Evolutionary conservation across 2,797 vertebrate species (phyloP).

Genomic region (Tragelaphus eurycerus): DNA sequence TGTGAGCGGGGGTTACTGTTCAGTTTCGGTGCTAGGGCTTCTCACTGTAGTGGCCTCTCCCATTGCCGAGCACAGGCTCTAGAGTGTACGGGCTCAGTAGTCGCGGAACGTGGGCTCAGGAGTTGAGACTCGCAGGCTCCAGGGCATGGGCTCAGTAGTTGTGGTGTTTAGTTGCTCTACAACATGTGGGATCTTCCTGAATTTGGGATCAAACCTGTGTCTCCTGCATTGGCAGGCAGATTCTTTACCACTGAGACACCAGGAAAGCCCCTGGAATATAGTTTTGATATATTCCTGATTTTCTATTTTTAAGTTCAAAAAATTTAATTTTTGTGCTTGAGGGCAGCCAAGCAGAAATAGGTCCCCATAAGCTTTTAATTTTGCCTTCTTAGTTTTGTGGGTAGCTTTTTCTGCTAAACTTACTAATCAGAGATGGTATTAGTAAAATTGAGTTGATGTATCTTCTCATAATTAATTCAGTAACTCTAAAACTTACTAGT

Average conservation of each 20-base stretch:
- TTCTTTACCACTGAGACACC: neutral
- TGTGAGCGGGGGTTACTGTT: neutral
- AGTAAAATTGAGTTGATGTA: conserved; percentile 24
- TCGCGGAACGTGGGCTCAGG: fast-evolving
- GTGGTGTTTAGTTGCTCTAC: neutral
- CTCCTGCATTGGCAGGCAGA: neutral
- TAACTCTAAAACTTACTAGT: neutral
- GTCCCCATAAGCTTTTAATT: neutral
- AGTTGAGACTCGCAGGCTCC: neutral
- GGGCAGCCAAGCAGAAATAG: neutral
- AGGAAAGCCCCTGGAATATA: neutral
- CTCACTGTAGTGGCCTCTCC: neutral
- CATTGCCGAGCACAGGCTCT: neutral
- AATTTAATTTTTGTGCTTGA: conserved; percentile 30
- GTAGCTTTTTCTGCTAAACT: neutral
- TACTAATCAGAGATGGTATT: neutral
- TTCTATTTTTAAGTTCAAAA: conserved; percentile 48
- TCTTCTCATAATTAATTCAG: conserved; percentile 43
- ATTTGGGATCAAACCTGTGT: neutral
- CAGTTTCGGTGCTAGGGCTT: neutral
- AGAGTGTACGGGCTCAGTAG: neutral
- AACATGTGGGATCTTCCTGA: neutral
- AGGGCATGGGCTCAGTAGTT: neutral
- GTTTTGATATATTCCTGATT: conserved; percentile 20
- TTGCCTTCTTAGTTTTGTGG: neutral